phyloP scores from a whole-genome alignment of 30 jellyfish, hydroid and myxozoan genomes.

The Chrysaora quinquecirrha region DNA sequence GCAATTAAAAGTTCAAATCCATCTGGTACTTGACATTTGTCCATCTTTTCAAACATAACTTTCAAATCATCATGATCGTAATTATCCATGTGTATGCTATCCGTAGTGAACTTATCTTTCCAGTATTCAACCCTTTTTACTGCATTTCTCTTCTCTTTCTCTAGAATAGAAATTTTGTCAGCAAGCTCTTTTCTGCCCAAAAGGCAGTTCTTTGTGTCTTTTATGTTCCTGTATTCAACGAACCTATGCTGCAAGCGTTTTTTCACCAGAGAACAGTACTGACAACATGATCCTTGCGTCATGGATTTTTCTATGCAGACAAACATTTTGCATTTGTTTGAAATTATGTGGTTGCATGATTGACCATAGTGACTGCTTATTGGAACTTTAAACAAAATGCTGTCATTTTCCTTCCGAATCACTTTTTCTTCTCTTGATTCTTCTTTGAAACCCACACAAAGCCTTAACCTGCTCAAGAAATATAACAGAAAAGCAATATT shows the following conservation, averaged over 20 bases:
- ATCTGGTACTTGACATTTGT: constrained; percentile 9
- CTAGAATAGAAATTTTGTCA: background rate
- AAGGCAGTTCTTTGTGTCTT: constrained; percentile 2
- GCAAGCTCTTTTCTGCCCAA: constrained; percentile 5
- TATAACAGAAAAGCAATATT: background rate
- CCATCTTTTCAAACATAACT: background rate
- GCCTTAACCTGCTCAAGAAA: constrained; percentile 1
- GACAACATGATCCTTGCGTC: constrained; percentile 5
- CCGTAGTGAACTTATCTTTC: constrained; percentile 2
- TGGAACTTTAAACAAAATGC: background rate
- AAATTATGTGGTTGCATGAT: background rate
- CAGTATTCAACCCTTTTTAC: background rate
- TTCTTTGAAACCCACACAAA: background rate
- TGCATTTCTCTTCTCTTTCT: background rate
- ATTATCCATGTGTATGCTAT: background rate
- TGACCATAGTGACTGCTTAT: background rate
- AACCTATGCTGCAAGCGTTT: constrained; percentile 4
- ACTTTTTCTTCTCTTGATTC: background rate
- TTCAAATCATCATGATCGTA: background rate
- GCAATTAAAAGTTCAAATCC: constrained; percentile 1
- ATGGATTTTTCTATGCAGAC: constrained; percentile 1
- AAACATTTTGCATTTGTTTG: background rate
- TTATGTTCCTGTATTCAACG: background rate
- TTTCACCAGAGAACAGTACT: background rate
- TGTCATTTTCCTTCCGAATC: constrained; percentile 2